A percentile compares a stretch with the other conserved stretches of the same genome.
These are phyloP conservation scores for Mesoligia furuncula DNA, from an alignment of 2,888 invertebrate genomes.

Conservation along the genomic window DNA sequence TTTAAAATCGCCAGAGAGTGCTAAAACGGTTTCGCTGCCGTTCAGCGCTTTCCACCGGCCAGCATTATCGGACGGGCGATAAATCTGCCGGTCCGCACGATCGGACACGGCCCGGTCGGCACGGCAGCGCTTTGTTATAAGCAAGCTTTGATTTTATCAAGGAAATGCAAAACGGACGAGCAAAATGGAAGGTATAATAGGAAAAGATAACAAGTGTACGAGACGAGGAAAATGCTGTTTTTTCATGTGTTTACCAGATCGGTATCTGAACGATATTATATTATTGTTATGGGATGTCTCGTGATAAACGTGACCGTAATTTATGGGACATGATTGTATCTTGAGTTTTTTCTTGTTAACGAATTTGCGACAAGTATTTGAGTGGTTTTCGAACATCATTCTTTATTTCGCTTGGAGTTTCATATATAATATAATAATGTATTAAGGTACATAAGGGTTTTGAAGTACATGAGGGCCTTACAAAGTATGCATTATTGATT, in stretches of 20 bases:
- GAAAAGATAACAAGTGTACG: slow-evolving; percentile 28
- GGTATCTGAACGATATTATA: slow-evolving; percentile 35
- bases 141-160: slow-evolving; percentile 55
- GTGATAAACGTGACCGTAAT: slow-evolving; percentile 12
- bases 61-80: slow-evolving; percentile 49
- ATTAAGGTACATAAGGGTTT: too few species aligned
- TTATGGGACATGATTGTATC: slow-evolving; percentile 21
- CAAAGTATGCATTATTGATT: too few species aligned
- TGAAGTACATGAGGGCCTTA: too few species aligned
- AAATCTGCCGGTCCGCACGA: slow-evolving; percentile 57
- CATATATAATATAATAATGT: too few species aligned
- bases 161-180: slow-evolving; percentile 52
- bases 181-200: slow-evolving; percentile 38
- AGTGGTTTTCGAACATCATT: background rate
- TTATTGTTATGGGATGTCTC: slow-evolving; percentile 23
- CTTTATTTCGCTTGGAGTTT: background rate
- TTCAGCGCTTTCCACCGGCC: slow-evolving; percentile 31
- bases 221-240: slow-evolving; percentile 21
- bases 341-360: background rate
- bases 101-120: slow-evolving; percentile 44
- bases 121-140: slow-evolving; percentile 34
- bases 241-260: slow-evolving; percentile 26
- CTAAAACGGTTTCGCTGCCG: slow-evolving; percentile 46
- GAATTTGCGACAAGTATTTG: background rate
- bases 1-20: slow-evolving; percentile 45